phyloP scores from a whole-genome alignment of 2,113 vertebrate species.

The Saguinus midas region DNA sequence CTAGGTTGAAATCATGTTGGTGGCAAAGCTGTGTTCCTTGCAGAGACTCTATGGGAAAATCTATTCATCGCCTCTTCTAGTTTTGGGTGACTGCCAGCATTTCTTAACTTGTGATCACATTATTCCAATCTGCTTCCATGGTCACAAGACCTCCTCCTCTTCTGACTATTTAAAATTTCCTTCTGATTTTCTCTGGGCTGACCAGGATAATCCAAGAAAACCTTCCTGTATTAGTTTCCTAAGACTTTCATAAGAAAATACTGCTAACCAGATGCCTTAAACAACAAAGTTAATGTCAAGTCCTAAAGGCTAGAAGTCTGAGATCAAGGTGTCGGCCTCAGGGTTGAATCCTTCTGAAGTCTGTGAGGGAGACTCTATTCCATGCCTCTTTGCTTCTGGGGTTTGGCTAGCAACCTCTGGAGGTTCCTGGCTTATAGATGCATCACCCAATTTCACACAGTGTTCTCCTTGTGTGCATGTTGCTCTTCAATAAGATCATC shows the following conservation, averaged over 20 bases:
- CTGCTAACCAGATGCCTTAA: neutral
- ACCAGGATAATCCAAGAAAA: neutral
- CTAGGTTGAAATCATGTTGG: neutral
- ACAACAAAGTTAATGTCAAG: neutral
- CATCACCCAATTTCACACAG: neutral
- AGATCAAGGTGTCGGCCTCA: neutral
- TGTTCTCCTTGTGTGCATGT: neutral
- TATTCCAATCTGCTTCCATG: neutral
- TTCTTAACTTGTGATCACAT: neutral
- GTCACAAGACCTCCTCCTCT: neutral
- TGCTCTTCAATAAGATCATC: neutral
- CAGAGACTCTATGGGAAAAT: neutral
- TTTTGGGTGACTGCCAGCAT: neutral
- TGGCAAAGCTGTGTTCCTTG: neutral
- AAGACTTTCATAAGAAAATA: neutral
- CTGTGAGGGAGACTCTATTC: neutral
- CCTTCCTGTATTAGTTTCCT: neutral
- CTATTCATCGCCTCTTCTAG: neutral
- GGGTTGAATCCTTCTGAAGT: neutral
- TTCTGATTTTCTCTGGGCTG: neutral
- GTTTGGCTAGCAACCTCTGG: neutral
- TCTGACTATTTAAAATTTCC: neutral
- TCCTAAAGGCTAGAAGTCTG: neutral
- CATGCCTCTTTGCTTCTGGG: neutral
- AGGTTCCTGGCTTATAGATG: neutral